A percentile compares a stretch with the other conserved stretches of the same genome.
phyloP scores from a whole-genome alignment of 2,113 vertebrate species.

The Nyctibius bracteatus region DNA sequence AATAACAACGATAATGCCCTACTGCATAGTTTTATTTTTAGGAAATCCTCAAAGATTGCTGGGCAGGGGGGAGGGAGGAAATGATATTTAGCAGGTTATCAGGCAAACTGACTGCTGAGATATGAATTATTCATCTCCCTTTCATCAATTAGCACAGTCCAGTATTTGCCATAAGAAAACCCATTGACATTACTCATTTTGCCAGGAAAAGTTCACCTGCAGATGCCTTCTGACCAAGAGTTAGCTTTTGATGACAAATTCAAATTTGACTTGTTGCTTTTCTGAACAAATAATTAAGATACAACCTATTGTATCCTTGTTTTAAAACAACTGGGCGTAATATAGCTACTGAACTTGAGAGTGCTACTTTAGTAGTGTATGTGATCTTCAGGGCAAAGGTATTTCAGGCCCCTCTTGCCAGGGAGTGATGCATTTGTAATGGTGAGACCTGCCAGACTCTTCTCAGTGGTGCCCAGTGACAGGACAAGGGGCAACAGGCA shows the following conservation, averaged over 20 bases:
- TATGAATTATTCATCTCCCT: background rate
- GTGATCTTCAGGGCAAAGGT: background rate
- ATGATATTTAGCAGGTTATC: background rate
- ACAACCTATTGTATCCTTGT: background rate
- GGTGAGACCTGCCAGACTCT: background rate
- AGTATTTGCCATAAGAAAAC: background rate
- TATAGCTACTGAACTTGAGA: background rate
- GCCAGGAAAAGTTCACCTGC: background rate
- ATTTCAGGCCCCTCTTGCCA: background rate
- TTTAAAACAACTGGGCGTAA: background rate
- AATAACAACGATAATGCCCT: background rate
- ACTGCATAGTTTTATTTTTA: background rate
- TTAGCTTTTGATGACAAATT: background rate
- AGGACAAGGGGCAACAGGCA: too few species aligned
- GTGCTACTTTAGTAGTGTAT: background rate
- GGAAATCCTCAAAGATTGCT: background rate
- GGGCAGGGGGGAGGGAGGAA: background rate
- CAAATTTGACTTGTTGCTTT: background rate
- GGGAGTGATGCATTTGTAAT: background rate
- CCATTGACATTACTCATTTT: background rate
- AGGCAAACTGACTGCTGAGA: background rate
- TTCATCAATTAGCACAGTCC: background rate
- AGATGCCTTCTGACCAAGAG: background rate
- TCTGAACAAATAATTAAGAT: background rate
- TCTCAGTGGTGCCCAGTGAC: too few species aligned